A percentile compares a stretch with the other conserved stretches of the same genome.
Evolutionary conservation across 2,888 invertebrate genomes (phyloP).

Genomic region (Zootermopsis nevadensis): DNA sequence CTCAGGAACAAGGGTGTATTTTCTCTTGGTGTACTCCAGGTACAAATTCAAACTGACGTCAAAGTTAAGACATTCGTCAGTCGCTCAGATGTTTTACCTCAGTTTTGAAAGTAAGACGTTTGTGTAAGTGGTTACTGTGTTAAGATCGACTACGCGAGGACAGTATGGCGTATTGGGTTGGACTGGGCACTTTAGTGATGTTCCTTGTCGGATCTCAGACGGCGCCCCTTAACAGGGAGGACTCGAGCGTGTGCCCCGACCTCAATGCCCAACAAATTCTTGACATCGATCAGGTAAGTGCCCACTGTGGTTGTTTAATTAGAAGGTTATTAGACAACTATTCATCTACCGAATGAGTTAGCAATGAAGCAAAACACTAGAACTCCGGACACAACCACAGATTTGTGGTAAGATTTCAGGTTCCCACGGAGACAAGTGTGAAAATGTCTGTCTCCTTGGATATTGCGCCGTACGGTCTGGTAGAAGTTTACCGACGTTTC

Average conservation of each 20-base stretch:
- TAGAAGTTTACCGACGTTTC: not conserved
- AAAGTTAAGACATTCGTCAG: no score
- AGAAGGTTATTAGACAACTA: no score
- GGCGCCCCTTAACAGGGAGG: not conserved
- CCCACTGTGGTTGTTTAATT: not conserved
- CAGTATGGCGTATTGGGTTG: not conserved
- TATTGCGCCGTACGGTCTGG: not conserved
- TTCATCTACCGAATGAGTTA: no score
- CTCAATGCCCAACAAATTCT: slow-evolving; percentile 55
- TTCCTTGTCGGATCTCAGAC: not conserved
- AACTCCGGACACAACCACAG: no score
- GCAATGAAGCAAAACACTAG: no score
- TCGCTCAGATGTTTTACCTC: no score
- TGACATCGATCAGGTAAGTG: slow-evolving; percentile 58
- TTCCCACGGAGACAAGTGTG: not conserved
- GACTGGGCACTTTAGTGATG: not conserved
- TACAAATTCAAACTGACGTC: no score
- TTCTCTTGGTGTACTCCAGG: no score
- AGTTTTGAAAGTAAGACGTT: no score
- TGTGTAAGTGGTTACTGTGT: no score
- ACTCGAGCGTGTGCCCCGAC: slow-evolving; percentile 53
- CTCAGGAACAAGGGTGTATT: no score
- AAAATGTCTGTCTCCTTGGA: not conserved
- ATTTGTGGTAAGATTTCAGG: not conserved
- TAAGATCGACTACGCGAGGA: no score